A percentile compares a stretch with the other conserved stretches of the same genome.
phyloP scores from a whole-genome alignment of 1,140 invertebrate species.

The Grapholita molesta region DNA sequence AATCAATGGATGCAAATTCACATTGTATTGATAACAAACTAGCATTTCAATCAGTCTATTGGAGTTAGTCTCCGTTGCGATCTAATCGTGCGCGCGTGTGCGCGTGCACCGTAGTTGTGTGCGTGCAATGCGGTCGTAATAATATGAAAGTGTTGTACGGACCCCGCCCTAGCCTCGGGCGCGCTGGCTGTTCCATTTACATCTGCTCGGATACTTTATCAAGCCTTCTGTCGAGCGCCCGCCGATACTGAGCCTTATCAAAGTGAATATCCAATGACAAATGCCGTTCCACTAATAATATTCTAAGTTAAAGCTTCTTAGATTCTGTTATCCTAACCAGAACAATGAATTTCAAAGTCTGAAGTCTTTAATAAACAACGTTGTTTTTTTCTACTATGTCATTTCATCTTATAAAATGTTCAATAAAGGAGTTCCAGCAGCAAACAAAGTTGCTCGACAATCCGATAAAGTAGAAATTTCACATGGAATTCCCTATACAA shows the following conservation, averaged over 20 bases:
- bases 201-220: conserved; percentile 74
- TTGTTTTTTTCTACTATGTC: too few species aligned
- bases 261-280: conserved; percentile 24
- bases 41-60: not conserved
- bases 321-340: not conserved
- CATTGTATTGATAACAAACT: not conserved
- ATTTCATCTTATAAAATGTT: not conserved
- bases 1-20: too few species aligned
- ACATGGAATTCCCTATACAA: not conserved
- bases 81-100: conserved; percentile 48
- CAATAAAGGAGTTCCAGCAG: not conserved
- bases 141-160: conserved; percentile 76
- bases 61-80: conserved; percentile 26
- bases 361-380: too few species aligned
- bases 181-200: conserved; percentile 68
- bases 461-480: not conserved
- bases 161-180: conserved; percentile 72
- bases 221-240: conserved; percentile 65
- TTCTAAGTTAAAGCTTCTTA: not conserved
- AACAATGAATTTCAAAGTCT: not conserved
- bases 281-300: not conserved
- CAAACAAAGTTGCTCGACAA: not conserved
- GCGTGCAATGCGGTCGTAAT: conserved; percentile 71
- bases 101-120: conserved; percentile 40
- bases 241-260: conserved; percentile 36